Evolutionary conservation across 2,797 vertebrate species (phyloP), one percentile per base, ranked within the genome.

Genomic region (Sebastes flavidus): DNA sequence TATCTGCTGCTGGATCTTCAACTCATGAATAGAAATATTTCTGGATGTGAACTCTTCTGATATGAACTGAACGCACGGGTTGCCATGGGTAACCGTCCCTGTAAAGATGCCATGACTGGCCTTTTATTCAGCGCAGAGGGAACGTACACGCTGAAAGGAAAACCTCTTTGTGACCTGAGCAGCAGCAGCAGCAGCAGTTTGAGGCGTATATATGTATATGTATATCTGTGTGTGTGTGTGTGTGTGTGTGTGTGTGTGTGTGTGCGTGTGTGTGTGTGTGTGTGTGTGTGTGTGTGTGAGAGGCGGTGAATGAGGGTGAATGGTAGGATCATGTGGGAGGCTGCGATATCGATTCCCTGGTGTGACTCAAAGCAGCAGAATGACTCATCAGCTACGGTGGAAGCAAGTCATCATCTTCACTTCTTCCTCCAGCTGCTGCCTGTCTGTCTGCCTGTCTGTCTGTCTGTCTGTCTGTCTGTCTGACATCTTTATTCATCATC

Each of bases 301-400:
- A 9, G 56, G 36, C 36, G 12, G 24, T 60, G 58, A 30, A 81
- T 78, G 81, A 36, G 59, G 75, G 52, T 66, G 86, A 65, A 24
- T 22, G 56, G 77, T 34, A 52, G 78, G 78, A 70, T 27, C 56
- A 16, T 14, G 87, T 88, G 82, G 87, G 89, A 82, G 88, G 80
- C 56, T 25, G 82, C 80, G 76, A 52, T 76, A 76, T 80, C 3
- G 86, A 87, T 81, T 73, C 83, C 65, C 73, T 27, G 75, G 60
- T 55, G 82, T 78, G 85, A 88, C 24, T 82, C 81, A 38, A 38
- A 38, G 72, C 72, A 60, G 60, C 86, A 72, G 72, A 78, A 12
- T 92, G 88, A 89, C 69, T 91, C 88, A 89, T 75, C 87, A 42
- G 81, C 77, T 63, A 14, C 67, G 49, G 59, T 29, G 68, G 46